These are phyloP conservation scores for Physeter macrocephalus DNA, from an alignment of 2,113 vertebrate genomes.

Conservation along the genomic window DNA sequence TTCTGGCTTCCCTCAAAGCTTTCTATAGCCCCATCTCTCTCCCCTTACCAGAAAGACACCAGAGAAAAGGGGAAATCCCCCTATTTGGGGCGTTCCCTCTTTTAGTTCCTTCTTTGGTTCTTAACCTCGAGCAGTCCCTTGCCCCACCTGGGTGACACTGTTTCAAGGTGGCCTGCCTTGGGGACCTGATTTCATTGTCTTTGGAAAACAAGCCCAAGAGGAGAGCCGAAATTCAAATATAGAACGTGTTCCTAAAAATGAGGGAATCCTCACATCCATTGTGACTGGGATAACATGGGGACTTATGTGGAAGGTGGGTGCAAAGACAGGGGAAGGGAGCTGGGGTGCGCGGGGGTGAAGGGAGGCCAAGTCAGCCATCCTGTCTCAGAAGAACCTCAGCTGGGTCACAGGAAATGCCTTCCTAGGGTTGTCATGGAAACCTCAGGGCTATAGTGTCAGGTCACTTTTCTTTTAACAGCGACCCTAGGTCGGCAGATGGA, in stretches of 20 bases:
- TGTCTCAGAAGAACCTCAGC: not conserved
- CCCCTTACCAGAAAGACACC: not conserved
- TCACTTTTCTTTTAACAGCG: not conserved
- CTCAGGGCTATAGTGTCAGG: too few relatives aligned
- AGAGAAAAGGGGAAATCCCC: not conserved
- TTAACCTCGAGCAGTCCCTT: not conserved
- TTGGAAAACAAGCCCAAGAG: not conserved
- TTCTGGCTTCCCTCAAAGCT: not conserved
- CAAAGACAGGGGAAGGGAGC: not conserved
- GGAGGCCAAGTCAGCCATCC: not conserved
- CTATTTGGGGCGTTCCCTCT: rapidly evolving
- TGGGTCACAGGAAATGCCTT: not conserved
- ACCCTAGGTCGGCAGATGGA: not conserved
- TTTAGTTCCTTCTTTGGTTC: not conserved
- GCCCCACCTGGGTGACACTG: not conserved
- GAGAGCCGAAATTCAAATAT: not conserved
- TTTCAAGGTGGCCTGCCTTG: not conserved
- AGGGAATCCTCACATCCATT: rapidly evolving
- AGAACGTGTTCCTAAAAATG: not conserved
- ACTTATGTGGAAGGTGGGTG: rapidly evolving
- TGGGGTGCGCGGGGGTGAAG: rapidly evolving
- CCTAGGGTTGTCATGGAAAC: not conserved
- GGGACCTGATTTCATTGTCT: not conserved
- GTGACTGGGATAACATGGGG: not conserved
- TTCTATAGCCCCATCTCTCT: too few relatives aligned